Conservation (phyloP, 2,113 vertebrate genomes). For the Vulpes lagopus region DNA sequence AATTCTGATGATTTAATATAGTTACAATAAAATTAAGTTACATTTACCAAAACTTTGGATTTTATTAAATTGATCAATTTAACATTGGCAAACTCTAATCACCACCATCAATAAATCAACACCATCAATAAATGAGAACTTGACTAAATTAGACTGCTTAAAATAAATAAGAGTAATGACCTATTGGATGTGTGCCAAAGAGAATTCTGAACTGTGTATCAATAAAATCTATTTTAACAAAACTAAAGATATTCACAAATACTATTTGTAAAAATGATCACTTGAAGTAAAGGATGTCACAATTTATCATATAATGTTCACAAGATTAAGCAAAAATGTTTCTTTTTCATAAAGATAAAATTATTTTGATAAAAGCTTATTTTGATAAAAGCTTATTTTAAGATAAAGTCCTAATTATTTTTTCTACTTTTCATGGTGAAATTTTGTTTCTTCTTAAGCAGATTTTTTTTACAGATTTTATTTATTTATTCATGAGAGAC, state of each 20-base stretch:
- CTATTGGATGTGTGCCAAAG: background rate
- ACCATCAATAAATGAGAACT: background rate
- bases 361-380: constrained; percentile 4
- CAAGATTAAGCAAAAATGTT: background rate
- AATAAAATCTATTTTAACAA: background rate
- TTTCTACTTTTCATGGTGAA: background rate
- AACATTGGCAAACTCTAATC: background rate
- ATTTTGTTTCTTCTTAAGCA: background rate
- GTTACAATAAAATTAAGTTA: background rate
- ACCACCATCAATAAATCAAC: background rate
- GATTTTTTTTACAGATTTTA: background rate
- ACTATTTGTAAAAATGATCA: constrained; percentile 1
- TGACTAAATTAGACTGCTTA: background rate
- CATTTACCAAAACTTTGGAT: background rate
- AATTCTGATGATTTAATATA: background rate
- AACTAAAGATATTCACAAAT: background rate
- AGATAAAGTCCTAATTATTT: background rate
- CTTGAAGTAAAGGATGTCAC: background rate
- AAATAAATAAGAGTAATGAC: background rate
- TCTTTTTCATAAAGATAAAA: background rate
- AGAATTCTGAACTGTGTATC: background rate
- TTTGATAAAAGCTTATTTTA: background rate
- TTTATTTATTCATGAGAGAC: too few species aligned
- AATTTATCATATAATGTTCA: background rate
- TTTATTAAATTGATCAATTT: background rate